A percentile compares a stretch with the other conserved stretches of the same genome.
Evolutionary conservation across 2,113 vertebrate species (phyloP).

Genomic region (Gasterosteus nipponicus): DNA sequence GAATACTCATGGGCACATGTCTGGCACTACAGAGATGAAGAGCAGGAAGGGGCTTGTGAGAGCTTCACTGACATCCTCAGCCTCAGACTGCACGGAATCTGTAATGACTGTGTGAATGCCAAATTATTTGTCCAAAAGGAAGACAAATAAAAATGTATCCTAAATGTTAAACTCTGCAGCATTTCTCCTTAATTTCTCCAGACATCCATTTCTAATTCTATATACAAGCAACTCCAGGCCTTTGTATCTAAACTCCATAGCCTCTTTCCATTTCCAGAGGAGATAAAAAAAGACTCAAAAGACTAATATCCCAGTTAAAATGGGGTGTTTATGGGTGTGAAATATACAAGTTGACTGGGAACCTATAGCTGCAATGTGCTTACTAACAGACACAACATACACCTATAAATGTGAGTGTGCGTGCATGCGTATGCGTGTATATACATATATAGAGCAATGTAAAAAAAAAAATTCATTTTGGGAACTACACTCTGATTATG

Average conservation of each 20-base stretch:
- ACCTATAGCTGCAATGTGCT: not conserved
- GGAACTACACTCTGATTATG: no score
- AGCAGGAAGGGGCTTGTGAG: conserved; percentile 51
- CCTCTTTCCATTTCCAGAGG: not conserved
- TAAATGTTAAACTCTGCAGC: not conserved
- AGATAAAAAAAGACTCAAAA: not conserved
- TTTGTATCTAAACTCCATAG: not conserved
- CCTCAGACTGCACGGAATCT: conserved; percentile 26
- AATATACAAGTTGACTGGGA: not conserved
- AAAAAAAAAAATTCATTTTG: no score
- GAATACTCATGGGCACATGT: conserved; percentile 77
- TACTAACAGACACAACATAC: not conserved
- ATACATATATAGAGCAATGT: not conserved
- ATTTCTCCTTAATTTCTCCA: not conserved
- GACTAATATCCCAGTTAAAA: not conserved
- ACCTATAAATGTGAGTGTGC: no score
- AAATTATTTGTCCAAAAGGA: conserved; percentile 1
- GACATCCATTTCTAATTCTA: not conserved
- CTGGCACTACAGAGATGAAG: conserved; percentile 65
- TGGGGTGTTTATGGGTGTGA: not conserved
- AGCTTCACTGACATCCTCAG: conserved; percentile 43
- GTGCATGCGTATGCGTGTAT: no score
- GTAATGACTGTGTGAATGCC: conserved; percentile 20
- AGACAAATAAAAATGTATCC: conserved; percentile 18
- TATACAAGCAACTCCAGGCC: not conserved